Base-by-base conservation (phyloP, 23 tunicate genomes). In the Trididemnum clinides region DNA sequence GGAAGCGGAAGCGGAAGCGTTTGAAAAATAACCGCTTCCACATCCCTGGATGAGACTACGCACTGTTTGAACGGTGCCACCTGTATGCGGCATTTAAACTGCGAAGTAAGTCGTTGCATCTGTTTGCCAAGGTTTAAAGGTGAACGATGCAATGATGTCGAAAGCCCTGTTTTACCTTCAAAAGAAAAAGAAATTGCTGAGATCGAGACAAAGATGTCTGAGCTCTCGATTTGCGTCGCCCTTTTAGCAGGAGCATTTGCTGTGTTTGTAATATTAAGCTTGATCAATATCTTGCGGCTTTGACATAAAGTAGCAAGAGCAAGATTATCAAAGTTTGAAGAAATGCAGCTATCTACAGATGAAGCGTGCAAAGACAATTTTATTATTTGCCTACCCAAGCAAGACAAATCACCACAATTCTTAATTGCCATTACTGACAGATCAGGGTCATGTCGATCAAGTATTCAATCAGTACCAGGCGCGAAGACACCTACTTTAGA, bases 1-100 rank as follows among this genome's bases (percentile, higher is more conserved):
- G n/a, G n/a, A n/a, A n/a, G n/a, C n/a, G n/a, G n/a, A n/a, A n/a
- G n/a, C n/a, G n/a, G n/a, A n/a, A n/a, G n/a, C n/a, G n/a, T n/a
- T n/a, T n/a, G n/a, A n/a, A n/a, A n/a, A n/a, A n/a, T n/a, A n/a
- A n/a, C n/a, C n/a, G n/a, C n/a, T n/a, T n/a, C n/a, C n/a, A n/a
- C n/a, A n/a, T n/a, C n/a, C n/a, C n/a, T n/a, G n/a, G n/a, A n/a
- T n/a, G n/a, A n/a, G n/a, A 31, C 57, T 34, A 2, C 27, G 20
- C 71, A 72, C 66, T 88, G 92, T 29, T 19, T 88, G 54, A 62
- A 88, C 72, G 85, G 85, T 1, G 92, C 87, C 15, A 82, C 78
- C 21, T 88, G 92, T 36, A 28, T 36, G 7, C 71, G 30, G 77
- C 6, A 33, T 30, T 22, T 33, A 1, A 78, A 58, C 0, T 50